These are phyloP conservation scores for Tringa solitaria DNA, from an alignment of 2,113 vertebrate genomes.

Conservation along the genomic window DNA sequence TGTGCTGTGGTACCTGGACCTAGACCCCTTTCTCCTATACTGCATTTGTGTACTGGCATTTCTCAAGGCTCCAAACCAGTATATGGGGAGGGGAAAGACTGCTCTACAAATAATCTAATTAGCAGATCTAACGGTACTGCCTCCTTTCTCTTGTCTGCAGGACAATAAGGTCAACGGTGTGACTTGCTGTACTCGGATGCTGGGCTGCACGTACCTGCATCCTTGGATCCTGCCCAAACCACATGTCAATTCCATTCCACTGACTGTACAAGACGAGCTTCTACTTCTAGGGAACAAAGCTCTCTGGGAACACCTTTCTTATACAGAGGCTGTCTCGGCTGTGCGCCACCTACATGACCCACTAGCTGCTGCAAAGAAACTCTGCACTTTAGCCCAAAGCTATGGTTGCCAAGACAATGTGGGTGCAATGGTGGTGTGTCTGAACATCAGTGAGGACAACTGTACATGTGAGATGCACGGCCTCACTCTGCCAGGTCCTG, in stretches of 20 bases:
- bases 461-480: slow-evolving; percentile 87
- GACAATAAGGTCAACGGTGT: slow-evolving; percentile 98
- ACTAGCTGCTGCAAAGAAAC: slow-evolving; percentile 88
- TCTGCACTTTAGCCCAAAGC: slow-evolving; percentile 93
- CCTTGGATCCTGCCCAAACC: slow-evolving; percentile 94
- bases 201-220: slow-evolving; percentile 93
- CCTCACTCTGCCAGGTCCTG: slow-evolving; percentile 70
- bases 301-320: slow-evolving; percentile 88
- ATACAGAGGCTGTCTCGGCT: slow-evolving; percentile 83
- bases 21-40: not conserved
- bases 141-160: slow-evolving; percentile 71
- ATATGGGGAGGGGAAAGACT: not conserved
- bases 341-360: slow-evolving; percentile 87
- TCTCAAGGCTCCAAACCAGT: not conserved
- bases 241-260: slow-evolving; percentile 83
- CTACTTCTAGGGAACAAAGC: slow-evolving; percentile 92
- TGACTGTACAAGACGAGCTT: slow-evolving; percentile 90
- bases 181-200: slow-evolving; percentile 93
- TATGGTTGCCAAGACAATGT: slow-evolving; percentile 96
- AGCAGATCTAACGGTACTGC: not conserved
- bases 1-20: not conserved
- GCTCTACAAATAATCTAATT: not conserved
- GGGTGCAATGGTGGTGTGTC: slow-evolving; percentile 85
- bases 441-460: slow-evolving; percentile 86
- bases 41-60: not conserved